phyloP scores from a whole-genome alignment of 2,797 vertebrate genomes.

The Tangara arthus region DNA sequence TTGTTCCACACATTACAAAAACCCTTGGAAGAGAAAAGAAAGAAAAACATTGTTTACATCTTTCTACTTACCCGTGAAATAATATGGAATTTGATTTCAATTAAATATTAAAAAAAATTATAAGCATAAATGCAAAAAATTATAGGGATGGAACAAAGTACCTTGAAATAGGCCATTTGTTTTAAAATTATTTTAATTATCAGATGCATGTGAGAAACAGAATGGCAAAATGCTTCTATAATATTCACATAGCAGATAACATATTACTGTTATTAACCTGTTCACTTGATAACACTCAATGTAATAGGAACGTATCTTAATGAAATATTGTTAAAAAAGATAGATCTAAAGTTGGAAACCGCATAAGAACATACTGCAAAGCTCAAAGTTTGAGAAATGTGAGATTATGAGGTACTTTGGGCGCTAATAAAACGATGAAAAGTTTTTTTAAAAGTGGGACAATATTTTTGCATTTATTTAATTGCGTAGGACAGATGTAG shows the following conservation, averaged over 20 bases:
- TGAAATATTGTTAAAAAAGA: background rate
- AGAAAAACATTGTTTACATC: background rate
- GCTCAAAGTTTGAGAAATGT: background rate
- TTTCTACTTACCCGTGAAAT: background rate
- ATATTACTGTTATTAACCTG: background rate
- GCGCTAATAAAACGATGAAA: background rate
- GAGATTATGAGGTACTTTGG: background rate
- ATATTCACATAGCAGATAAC: rapidly evolving
- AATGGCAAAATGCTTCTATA: background rate
- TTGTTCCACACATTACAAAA: background rate
- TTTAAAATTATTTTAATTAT: background rate
- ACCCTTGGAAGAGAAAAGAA: background rate
- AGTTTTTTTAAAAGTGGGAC: background rate
- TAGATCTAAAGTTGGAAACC: background rate
- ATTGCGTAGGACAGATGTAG: background rate
- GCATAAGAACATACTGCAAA: background rate
- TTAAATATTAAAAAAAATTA: background rate
- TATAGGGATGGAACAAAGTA: background rate
- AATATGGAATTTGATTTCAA: background rate
- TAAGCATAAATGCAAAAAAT: background rate
- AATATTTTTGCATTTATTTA: background rate
- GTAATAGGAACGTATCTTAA: background rate
- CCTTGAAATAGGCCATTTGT: background rate
- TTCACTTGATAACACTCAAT: background rate
- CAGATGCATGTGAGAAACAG: background rate